These are phyloP conservation scores for Torymus aiolomorphi DNA, from an alignment of 2,888 invertebrate genomes.

Conservation along the genomic window DNA sequence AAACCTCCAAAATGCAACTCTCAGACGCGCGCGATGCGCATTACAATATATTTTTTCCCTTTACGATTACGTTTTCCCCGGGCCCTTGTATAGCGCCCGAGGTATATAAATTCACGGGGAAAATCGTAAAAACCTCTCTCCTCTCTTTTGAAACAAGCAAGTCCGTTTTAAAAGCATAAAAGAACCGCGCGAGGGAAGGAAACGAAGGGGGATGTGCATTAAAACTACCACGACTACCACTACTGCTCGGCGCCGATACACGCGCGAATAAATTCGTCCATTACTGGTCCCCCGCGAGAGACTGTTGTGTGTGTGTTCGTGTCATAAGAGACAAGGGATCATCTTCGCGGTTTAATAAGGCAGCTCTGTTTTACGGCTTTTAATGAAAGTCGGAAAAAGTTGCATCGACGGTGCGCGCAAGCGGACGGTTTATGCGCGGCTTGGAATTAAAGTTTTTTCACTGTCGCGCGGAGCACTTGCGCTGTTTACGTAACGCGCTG, in stretches of 20 bases:
- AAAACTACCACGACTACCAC: no score
- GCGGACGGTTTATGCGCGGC: not conserved
- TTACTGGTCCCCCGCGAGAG: not conserved
- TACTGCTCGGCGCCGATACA: not conserved
- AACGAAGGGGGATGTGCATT: no score
- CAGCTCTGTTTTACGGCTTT: conserved; percentile 13
- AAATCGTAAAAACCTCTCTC: no score
- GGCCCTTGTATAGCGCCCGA: not conserved
- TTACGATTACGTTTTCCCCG: no score
- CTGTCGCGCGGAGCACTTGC: not conserved
- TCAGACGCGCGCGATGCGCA: no score
- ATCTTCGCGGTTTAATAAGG: no score
- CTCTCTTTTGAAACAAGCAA: no score
- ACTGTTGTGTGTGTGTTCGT: not conserved
- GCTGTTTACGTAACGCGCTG: not conserved
- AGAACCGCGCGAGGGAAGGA: no score
- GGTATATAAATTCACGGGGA: not conserved
- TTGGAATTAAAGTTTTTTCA: conserved; percentile 11
- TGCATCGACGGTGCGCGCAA: not conserved
- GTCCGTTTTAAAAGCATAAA: no score
- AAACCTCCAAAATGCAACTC: no score
- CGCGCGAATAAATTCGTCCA: not conserved
- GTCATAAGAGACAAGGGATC: no score
- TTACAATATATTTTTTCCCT: no score
- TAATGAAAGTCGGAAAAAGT: conserved; percentile 19